Evolutionary conservation across 2,113 vertebrate species (phyloP).

Genomic region (Tragelaphus strepsiceros): DNA sequence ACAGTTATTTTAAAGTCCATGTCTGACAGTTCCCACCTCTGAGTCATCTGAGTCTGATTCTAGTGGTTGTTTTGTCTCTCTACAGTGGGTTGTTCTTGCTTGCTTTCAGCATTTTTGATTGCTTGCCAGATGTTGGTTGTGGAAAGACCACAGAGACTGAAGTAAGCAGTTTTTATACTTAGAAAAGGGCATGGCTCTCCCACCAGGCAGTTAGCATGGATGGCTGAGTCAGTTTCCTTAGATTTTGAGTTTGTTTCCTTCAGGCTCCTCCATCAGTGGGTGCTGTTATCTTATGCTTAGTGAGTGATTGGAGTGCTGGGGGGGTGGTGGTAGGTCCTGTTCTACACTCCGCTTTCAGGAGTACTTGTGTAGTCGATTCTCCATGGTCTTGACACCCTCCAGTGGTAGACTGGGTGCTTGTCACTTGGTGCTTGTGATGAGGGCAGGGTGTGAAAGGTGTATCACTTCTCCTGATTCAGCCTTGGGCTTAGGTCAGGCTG

Average conservation of each 20-base stretch:
- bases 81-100: background rate
- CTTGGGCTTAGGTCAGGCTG: background rate
- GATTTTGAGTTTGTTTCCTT: background rate
- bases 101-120: background rate
- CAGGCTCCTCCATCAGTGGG: background rate
- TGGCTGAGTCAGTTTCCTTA: background rate
- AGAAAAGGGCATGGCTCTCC: background rate
- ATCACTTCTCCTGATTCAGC: background rate
- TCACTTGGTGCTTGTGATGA: background rate
- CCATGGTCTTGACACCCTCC: background rate
- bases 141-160: background rate
- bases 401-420: background rate
- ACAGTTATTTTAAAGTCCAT: background rate
- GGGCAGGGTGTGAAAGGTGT: background rate
- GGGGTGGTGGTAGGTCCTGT: fast-evolving
- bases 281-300: background rate
- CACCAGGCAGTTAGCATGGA: background rate
- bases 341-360: background rate
- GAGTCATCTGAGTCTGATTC: background rate
- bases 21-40: background rate
- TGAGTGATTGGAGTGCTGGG: background rate
- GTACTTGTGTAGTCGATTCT: background rate
- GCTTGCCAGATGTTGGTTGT: background rate
- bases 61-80: background rate
- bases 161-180: background rate